Conservation (phyloP, 2,113 vertebrate species). For the Pontoporia blainvillei region DNA sequence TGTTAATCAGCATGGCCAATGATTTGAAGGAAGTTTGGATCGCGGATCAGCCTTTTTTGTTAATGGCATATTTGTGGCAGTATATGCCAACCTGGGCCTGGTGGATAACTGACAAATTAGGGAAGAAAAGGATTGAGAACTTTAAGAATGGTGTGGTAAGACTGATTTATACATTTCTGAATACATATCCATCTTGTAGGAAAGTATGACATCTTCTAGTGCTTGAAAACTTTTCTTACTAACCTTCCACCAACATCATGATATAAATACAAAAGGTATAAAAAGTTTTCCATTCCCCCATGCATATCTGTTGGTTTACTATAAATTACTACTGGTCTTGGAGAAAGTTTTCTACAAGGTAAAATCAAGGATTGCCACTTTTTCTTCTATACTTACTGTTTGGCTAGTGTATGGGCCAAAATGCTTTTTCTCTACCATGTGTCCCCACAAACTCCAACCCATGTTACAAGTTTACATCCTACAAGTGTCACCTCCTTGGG, state of each 20-base stretch:
- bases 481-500: neutral
- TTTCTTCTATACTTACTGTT: neutral
- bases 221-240: neutral
- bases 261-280: neutral
- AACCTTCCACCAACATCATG: neutral
- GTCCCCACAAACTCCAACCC: neutral
- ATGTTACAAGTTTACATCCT: neutral
- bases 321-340: neutral
- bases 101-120: constrained; percentile 83
- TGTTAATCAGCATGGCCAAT: constrained; percentile 88
- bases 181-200: neutral
- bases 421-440: neutral
- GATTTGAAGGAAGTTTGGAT: constrained; percentile 94
- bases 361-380: neutral
- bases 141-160: constrained; percentile 92
- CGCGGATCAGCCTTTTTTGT: constrained; percentile 88
- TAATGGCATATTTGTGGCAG: constrained; percentile 89
- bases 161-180: constrained; percentile 40
- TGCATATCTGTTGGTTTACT: neutral
- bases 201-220: neutral
- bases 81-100: constrained; percentile 90
- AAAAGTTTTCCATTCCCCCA: neutral
- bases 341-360: neutral
- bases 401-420: neutral
- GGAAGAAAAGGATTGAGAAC: constrained; percentile 89